Percentiles rank a stretch among this genome's conserved stretches.
Conservation (phyloP, 2,888 invertebrate genomes). For the Chelonus formosanus region DNA sequence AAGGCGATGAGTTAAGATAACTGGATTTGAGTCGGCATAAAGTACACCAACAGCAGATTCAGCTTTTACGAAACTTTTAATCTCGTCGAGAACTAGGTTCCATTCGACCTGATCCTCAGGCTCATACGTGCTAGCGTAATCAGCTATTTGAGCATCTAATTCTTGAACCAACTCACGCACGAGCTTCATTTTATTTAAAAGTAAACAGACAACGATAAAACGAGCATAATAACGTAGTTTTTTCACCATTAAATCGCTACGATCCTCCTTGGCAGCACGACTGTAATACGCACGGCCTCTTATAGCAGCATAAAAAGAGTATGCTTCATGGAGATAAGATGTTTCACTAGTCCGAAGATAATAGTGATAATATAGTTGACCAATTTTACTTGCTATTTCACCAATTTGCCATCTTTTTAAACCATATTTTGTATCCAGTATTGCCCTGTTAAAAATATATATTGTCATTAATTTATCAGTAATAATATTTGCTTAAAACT, state of each 20-base stretch:
- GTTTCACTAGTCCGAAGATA: constrained; percentile 97
- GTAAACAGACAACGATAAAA: constrained; percentile 94
- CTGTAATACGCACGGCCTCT: constrained; percentile 93
- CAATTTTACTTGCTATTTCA: constrained; percentile 98
- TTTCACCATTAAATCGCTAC: constrained; percentile 96
- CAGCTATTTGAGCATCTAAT: constrained; percentile 91
- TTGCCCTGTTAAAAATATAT: constrained; percentile 66
- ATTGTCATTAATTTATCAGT: no score
- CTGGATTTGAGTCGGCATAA: constrained; percentile 86
- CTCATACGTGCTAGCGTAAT: constrained; percentile 94
- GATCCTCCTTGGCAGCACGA: constrained; percentile 90
- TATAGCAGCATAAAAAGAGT: constrained; percentile 95
- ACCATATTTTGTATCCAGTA: constrained; percentile 92
- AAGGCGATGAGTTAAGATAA: constrained; percentile 87
- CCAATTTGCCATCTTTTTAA: constrained; percentile 98
- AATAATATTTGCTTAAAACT: no score
- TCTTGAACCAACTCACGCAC: constrained; percentile 92
- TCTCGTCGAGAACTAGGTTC: constrained; percentile 93
- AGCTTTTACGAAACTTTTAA: constrained; percentile 92
- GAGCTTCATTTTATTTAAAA: constrained; percentile 91
- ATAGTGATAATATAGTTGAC: constrained; percentile 97
- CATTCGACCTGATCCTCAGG: constrained; percentile 95
- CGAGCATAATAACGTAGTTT: constrained; percentile 94
- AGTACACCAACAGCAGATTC: constrained; percentile 89
- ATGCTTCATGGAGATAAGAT: constrained; percentile 94